phyloP scores from a whole-genome alignment of 2,888 invertebrate species.

The Clistopyga incitator region DNA sequence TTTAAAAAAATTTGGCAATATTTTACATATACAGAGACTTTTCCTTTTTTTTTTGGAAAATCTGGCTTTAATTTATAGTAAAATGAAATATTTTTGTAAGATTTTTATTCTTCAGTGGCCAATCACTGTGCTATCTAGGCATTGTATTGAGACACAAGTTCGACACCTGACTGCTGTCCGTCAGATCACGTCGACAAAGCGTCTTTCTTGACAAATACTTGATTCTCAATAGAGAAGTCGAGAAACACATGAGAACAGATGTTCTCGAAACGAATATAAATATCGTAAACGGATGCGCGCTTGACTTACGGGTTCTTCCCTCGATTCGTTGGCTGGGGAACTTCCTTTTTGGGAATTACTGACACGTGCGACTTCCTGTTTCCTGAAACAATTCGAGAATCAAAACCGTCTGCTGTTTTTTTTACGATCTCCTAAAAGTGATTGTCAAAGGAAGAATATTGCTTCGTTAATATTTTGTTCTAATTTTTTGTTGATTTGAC shows the following conservation, averaged over 20 bases:
- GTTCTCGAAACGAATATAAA: conserved; percentile 38
- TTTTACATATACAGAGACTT: too few relatives aligned
- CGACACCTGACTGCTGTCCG: conserved; percentile 18
- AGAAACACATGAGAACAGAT: conserved; percentile 26
- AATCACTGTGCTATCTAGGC: not conserved
- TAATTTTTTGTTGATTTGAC: too few relatives aligned
- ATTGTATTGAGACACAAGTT: not conserved
- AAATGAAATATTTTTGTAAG: too few relatives aligned
- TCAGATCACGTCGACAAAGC: conserved; percentile 8
- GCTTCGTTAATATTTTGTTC: too few relatives aligned
- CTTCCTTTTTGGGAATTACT: conserved; percentile 31
- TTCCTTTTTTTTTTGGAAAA: too few relatives aligned
- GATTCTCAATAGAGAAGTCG: conserved; percentile 6
- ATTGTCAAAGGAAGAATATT: too few relatives aligned
- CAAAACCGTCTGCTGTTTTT: conserved; percentile 32
- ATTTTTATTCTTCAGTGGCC: not conserved
- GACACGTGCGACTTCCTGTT: conserved; percentile 48
- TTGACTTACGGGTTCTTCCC: conserved; percentile 21
- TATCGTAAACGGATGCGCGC: conserved; percentile 40
- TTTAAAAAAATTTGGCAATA: too few relatives aligned
- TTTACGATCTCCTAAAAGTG: not conserved
- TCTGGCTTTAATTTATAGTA: too few relatives aligned
- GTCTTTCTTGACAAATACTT: conserved; percentile 1
- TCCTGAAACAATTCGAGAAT: conserved; percentile 21
- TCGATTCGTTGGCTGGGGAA: conserved; percentile 14